Evolutionary conservation across 2,113 vertebrate genomes (phyloP).

Genomic region (Gulo gulo): DNA sequence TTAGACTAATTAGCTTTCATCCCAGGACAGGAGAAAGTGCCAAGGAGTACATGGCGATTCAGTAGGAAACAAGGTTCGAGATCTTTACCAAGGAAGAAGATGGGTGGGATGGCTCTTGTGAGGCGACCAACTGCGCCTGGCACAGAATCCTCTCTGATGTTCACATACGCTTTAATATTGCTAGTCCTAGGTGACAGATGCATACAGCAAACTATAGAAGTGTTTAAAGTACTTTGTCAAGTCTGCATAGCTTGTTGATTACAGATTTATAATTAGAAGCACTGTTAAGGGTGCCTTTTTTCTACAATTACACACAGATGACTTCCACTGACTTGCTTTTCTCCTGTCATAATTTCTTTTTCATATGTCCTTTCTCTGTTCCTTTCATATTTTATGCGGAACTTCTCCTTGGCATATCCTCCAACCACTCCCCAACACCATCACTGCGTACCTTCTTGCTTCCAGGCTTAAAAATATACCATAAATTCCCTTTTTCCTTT

Average conservation of each 20-base stretch:
- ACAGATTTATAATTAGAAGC: background rate
- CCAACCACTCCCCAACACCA: too few species aligned
- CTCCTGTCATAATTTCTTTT: background rate
- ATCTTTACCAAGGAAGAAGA: background rate
- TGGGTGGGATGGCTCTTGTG: background rate
- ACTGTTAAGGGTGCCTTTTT: background rate
- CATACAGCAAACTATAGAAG: background rate
- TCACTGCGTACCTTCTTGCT: background rate
- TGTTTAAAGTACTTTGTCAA: background rate
- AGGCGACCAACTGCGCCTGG: background rate
- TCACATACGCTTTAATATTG: background rate
- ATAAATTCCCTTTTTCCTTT: too few species aligned
- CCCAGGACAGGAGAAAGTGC: background rate
- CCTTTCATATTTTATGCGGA: background rate
- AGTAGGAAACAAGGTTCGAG: slow-evolving; percentile 20
- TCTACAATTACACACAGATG: background rate
- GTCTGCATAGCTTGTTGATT: background rate
- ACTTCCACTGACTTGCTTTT: background rate
- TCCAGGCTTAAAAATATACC: background rate
- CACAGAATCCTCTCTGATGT: background rate
- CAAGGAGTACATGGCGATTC: background rate
- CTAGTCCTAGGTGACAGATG: background rate
- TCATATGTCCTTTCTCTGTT: background rate
- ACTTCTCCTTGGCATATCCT: background rate
- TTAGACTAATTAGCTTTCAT: slow-evolving; percentile 44